Conservation (phyloP, 2,113 vertebrate genomes). For the Eulemur rufifrons region DNA sequence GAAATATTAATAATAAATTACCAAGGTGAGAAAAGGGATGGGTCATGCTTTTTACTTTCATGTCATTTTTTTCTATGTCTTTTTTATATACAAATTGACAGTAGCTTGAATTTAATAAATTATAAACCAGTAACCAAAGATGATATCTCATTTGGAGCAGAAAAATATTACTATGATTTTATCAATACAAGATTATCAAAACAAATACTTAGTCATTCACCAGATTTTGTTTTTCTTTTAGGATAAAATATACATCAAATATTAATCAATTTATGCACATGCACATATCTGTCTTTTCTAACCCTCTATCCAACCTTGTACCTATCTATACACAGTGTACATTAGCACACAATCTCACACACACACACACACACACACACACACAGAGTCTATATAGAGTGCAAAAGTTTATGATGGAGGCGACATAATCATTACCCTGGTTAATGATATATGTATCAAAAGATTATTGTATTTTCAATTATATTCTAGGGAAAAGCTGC, state of each 20-base stretch:
- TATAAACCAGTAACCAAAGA: not conserved
- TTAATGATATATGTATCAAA: constrained; percentile 48
- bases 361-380: too few species aligned
- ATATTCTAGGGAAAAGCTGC: not conserved
- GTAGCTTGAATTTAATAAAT: not conserved
- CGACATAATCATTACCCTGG: not conserved
- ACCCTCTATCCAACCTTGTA: not conserved
- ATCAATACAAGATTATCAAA: not conserved
- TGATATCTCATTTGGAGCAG: not conserved
- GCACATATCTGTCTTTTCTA: not conserved
- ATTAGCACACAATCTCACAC: not conserved
- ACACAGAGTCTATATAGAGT: not conserved
- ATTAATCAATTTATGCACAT: not conserved
- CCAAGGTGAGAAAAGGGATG: not conserved
- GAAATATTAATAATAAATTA: not conserved
- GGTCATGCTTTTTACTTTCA: not conserved
- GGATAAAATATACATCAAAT: not conserved
- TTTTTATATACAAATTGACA: not conserved
- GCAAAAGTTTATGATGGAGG: not conserved
- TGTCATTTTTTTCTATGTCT: not conserved
- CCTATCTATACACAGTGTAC: not conserved
- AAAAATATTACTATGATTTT: not conserved
- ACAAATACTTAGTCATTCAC: not conserved
- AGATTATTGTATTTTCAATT: constrained; percentile 41
- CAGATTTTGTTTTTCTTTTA: not conserved